These are phyloP conservation scores for Cephus nigrinus DNA, from an alignment of 2,888 invertebrate genomes.

Conservation along the genomic window DNA sequence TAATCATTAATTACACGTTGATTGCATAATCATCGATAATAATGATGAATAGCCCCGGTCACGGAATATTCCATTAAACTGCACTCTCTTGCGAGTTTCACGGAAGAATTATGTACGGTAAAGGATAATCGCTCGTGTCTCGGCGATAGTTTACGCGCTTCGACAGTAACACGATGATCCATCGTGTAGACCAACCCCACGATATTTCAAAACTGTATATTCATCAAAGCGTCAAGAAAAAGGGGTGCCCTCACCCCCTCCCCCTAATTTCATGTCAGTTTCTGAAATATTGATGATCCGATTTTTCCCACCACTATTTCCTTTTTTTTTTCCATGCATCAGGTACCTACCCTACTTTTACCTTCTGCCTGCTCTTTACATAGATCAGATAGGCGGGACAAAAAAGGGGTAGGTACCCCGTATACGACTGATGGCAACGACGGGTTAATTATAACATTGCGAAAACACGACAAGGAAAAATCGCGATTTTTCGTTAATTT, in stretches of 20 bases:
- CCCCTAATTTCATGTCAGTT: neutral
- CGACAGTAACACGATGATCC: neutral
- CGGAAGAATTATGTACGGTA: neutral
- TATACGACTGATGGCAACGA: neutral
- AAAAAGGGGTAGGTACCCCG: neutral
- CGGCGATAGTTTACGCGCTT: neutral
- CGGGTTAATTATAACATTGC: neutral
- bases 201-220: neutral
- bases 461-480: neutral
- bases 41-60: neutral
- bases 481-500: neutral
- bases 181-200: neutral
- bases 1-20: neutral
- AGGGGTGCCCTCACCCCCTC: neutral
- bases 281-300: neutral
- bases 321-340: neutral
- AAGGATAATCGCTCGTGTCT: neutral
- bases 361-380: neutral
- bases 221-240: neutral
- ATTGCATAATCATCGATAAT: neutral
- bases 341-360: neutral
- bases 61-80: neutral
- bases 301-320: neutral
- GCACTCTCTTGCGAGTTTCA: neutral
- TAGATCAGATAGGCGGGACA: neutral